phyloP scores from a whole-genome alignment of 2,797 vertebrate genomes.

The Podargus strigoides region DNA sequence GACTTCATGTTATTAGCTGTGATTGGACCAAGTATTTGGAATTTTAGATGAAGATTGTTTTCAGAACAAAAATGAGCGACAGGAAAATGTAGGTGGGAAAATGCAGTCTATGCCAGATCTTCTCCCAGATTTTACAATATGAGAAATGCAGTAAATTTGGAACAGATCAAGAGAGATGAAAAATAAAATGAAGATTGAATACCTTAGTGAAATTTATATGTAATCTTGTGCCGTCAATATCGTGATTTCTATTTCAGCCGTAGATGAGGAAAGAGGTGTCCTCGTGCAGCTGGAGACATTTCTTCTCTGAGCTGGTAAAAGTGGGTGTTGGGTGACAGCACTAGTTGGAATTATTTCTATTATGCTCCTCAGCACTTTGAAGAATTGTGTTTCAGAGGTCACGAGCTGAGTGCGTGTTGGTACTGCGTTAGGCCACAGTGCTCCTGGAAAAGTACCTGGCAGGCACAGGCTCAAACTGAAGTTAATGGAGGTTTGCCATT shows the following conservation, averaged over 20 bases:
- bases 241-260: background rate
- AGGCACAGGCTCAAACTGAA: background rate
- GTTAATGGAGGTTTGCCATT: background rate
- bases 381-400: background rate
- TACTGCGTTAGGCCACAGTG: background rate
- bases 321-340: fast-evolving
- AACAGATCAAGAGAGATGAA: background rate
- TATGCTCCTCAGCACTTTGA: background rate
- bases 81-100: background rate
- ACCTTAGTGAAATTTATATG: background rate
- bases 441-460: background rate
- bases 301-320: background rate
- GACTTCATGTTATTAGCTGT: background rate
- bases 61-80: background rate
- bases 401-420: background rate
- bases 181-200: background rate
- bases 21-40: background rate
- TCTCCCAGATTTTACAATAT: background rate
- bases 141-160: background rate
- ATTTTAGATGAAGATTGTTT: background rate
- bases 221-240: background rate
- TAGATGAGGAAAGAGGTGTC: background rate
- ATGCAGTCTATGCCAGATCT: background rate
- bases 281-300: background rate
- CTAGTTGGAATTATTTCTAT: background rate